Conservation (phyloP, 2,888 invertebrate species). For the Macrophya annulata region DNA sequence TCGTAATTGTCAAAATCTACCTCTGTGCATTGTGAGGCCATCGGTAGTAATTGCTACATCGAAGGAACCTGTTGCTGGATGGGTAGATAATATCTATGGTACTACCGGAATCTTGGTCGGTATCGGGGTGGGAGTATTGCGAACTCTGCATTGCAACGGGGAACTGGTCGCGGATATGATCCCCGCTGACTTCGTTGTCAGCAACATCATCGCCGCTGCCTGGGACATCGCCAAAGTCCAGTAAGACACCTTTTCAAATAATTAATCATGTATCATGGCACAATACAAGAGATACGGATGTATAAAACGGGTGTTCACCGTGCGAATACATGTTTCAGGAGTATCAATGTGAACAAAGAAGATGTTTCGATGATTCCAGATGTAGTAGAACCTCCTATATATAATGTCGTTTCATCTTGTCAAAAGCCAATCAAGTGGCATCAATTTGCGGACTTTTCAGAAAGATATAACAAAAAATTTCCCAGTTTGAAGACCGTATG, state of each 20-base stretch:
- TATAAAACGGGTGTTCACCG: background rate
- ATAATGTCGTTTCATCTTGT: constrained; percentile 92
- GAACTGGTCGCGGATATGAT: constrained; percentile 84
- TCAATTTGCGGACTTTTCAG: constrained; percentile 82
- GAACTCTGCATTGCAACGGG: constrained; percentile 81
- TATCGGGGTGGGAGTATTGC: constrained; percentile 83
- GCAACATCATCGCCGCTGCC: constrained; percentile 83
- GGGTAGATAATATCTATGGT: constrained; percentile 88
- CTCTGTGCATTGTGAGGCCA: constrained; percentile 86
- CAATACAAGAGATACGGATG: background rate
- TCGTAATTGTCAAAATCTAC: constrained; percentile 81
- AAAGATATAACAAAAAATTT: constrained; percentile 80
- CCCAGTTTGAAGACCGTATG: constrained; percentile 85
- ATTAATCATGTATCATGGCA: background rate
- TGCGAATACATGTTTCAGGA: constrained; percentile 17
- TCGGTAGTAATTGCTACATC: constrained; percentile 81
- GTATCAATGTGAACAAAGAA: constrained; percentile 37
- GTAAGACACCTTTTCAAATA: constrained; percentile 61
- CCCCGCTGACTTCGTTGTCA: constrained; percentile 86
- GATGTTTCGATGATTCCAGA: constrained; percentile 49
- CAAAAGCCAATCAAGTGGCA: constrained; percentile 92
- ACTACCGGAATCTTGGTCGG: constrained; percentile 82
- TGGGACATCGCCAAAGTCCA: constrained; percentile 79
- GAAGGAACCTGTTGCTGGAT: constrained; percentile 81
- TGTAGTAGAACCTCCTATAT: constrained; percentile 84